Conservation (phyloP, 2,113 vertebrate species). For the Hylia prasina region DNA sequence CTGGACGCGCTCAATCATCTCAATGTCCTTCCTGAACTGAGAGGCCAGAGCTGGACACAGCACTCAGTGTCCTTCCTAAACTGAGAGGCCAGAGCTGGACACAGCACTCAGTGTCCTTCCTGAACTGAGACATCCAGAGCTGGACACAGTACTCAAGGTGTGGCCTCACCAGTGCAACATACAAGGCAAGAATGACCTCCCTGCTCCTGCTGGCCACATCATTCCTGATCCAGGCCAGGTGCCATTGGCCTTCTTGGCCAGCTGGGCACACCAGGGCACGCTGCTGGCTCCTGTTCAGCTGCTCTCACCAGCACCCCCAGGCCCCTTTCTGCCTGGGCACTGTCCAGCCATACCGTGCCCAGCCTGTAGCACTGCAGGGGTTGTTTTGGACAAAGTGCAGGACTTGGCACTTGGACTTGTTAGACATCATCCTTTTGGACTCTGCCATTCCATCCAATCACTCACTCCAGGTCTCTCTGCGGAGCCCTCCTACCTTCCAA, state of each 20-base stretch:
- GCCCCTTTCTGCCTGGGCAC: too few species aligned
- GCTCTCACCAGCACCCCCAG: rapidly evolving
- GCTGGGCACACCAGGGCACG: too few species aligned
- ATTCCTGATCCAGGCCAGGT: neutral
- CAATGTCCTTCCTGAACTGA: too few species aligned
- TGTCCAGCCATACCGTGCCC: neutral
- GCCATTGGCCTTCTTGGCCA: neutral
- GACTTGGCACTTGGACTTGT: too few species aligned
- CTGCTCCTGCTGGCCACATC: neutral
- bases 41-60: neutral
- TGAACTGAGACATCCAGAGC: neutral
- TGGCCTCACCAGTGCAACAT: rapidly evolving
- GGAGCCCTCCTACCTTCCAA: neutral
- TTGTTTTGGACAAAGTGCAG: neutral
- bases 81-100: neutral
- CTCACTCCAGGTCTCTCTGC: neutral
- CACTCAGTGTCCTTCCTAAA: too few species aligned
- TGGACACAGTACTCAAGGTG: neutral
- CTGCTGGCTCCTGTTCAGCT: neutral
- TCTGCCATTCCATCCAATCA: neutral
- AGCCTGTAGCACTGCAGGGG: neutral
- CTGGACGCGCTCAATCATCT: rapidly evolving
- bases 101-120: neutral
- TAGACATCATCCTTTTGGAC: too few species aligned
- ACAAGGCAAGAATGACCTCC: too few species aligned